Conservation (phyloP, 2,888 invertebrate species). For the Malacosoma neustria region DNA sequence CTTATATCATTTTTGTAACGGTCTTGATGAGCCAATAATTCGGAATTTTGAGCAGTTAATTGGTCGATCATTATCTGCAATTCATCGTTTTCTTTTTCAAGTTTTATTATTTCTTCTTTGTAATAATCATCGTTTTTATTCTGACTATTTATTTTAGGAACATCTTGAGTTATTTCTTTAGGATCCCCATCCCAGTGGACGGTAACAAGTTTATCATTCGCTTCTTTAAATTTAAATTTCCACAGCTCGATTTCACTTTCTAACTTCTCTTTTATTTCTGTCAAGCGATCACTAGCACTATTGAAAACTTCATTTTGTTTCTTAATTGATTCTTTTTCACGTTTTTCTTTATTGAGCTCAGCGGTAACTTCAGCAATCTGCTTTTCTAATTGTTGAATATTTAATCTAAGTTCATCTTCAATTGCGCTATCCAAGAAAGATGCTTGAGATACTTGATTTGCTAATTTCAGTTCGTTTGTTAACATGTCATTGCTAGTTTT, state of each 20-base stretch:
- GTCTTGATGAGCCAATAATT: slow-evolving; percentile 29
- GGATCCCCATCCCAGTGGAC: slow-evolving; percentile 44
- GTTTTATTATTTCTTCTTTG: slow-evolving; percentile 43
- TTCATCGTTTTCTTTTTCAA: slow-evolving; percentile 65
- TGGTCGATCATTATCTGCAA: slow-evolving; percentile 46
- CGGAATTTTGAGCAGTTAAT: slow-evolving; percentile 42
- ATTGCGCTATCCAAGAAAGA: slow-evolving; percentile 84
- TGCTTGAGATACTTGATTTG: slow-evolving; percentile 66
- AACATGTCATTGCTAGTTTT: slow-evolving; percentile 80
- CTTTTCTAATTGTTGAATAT: slow-evolving; percentile 79
- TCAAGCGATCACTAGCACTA: slow-evolving; percentile 83
- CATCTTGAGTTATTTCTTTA: slow-evolving; percentile 30
- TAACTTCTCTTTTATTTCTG: slow-evolving; percentile 87
- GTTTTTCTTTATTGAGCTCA: slow-evolving; percentile 75
- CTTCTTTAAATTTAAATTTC: slow-evolving; percentile 81
- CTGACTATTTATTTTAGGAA: slow-evolving; percentile 7
- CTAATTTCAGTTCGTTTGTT: slow-evolving; percentile 66
- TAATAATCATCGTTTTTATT: slow-evolving; percentile 18
- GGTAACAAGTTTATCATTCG: slow-evolving; percentile 77
- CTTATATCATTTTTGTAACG: slow-evolving; percentile 38
- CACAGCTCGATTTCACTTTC: slow-evolving; percentile 84
- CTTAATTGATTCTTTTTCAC: slow-evolving; percentile 79
- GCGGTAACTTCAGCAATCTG: slow-evolving; percentile 74
- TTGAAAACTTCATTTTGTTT: slow-evolving; percentile 84
- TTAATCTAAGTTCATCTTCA: slow-evolving; percentile 85